These are phyloP conservation scores for Nephrotoma flavescens DNA, from an alignment of 2,888 invertebrate species.

Conservation along the genomic window DNA sequence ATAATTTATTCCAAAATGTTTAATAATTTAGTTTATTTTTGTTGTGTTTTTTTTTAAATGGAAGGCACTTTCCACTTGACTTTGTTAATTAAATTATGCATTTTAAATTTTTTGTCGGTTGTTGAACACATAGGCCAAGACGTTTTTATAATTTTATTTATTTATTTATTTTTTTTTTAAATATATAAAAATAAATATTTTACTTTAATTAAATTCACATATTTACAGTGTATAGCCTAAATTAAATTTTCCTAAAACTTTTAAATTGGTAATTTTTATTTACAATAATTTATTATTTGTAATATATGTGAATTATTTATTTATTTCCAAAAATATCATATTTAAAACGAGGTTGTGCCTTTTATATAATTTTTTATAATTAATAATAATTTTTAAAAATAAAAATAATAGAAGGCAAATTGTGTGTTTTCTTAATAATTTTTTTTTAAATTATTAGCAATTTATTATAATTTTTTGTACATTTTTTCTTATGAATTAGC, in stretches of 20 bases:
- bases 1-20: neutral
- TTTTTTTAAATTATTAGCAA: neutral
- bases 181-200: neutral
- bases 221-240: neutral
- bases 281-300: neutral
- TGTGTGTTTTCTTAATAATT: neutral
- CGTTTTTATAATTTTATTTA: neutral
- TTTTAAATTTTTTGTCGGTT: neutral
- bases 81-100: neutral
- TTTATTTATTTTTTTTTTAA: neutral
- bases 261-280: neutral
- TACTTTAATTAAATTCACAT: neutral
- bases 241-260: neutral
- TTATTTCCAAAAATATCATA: neutral
- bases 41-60: constrained; percentile 2
- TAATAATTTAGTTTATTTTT: neutral
- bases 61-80: constrained; percentile 6
- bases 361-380: neutral
- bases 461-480: neutral
- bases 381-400: neutral
- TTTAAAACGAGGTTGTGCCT: neutral
- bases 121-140: constrained; percentile 5
- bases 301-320: neutral
- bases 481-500: neutral
- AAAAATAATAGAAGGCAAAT: neutral